Evolutionary conservation across 2,888 invertebrate species (phyloP).

Genomic region (Aspidiotus rigidus): DNA sequence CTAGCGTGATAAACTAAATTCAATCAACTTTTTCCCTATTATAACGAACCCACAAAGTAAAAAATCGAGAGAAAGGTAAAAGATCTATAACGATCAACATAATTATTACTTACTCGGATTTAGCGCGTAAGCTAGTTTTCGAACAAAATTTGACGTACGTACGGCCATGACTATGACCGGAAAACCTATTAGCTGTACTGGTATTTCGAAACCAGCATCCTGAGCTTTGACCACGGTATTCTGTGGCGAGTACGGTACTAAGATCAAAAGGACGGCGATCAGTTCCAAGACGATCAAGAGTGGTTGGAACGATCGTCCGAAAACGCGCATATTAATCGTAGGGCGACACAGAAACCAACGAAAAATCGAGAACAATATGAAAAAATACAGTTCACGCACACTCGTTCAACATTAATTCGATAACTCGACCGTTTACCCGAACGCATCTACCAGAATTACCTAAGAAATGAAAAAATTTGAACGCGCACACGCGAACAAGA

Average conservation of each 20-base stretch:
- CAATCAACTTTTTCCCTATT: too few species aligned
- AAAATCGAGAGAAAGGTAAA: too few species aligned
- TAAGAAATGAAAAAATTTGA: background rate
- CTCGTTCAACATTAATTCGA: too few species aligned
- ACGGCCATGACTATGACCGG: slow-evolving; percentile 73
- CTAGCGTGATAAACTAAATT: too few species aligned
- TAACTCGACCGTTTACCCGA: slow-evolving; percentile 8
- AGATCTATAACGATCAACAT: too few species aligned
- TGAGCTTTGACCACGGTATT: slow-evolving; percentile 31
- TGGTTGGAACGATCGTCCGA: slow-evolving; percentile 10
- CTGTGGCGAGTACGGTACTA: slow-evolving; percentile 23
- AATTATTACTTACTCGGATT: slow-evolving; percentile 59
- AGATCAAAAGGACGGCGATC: slow-evolving; percentile 9
- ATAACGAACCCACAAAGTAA: too few species aligned
- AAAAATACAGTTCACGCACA: too few species aligned
- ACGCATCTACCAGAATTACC: slow-evolving; percentile 18
- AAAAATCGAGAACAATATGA: background rate
- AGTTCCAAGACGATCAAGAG: slow-evolving; percentile 9
- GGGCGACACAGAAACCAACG: background rate
- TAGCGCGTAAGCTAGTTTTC: slow-evolving; percentile 70
- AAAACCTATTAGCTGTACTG: slow-evolving; percentile 75
- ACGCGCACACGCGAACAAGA: too few species aligned
- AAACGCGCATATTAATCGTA: slow-evolving; percentile 16
- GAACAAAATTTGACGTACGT: slow-evolving; percentile 68
- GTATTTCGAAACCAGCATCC: slow-evolving; percentile 54